Evolutionary conservation across 2,113 vertebrate species (phyloP), one percentile per base, ranked within the genome.

Genomic region (Pao palembangensis): DNA sequence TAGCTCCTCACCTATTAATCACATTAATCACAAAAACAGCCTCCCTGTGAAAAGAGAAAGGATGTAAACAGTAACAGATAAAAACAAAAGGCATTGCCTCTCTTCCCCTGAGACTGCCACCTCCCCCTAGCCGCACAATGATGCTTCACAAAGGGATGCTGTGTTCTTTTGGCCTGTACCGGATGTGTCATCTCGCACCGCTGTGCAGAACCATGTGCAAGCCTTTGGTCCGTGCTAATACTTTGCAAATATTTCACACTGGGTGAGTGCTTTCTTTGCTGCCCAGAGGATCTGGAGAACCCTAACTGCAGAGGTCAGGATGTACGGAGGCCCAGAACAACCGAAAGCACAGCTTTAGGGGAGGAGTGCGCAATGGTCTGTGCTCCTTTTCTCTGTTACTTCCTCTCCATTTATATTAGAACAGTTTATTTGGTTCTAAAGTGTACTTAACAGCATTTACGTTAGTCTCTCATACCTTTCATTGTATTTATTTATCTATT

Each of bases 181-280:
- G 73, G 79, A 88, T 81, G 70, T 85, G 83, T 87, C 76, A 79
- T 81, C 78, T 58, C 50, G 57, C 51, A 15, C 79, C 68, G 71
- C 76, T 61, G 69, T 81, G 72, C 78, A 79, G 64, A 75, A 84
- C 86, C 85, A 74, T 88, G 75, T 74, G 61, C 49, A 52, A 80
- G 55, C 74, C 67, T 69, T 61, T 3, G 4, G 41, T 51, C 71
- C 61, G 63, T 67, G 44, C 71, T 79, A 73, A 82, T 71, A 76
- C 77, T 73, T 63, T 68, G 71, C 77, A 79, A 71, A 87, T 81
- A 81, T 81, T 81, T 86, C 82, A 81, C 85, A 87, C 73, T 85
- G 78, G 79, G 49, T 81, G 80, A 78, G 47, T 68, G 76, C 77
- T 81, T 88, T 87, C 71, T 81, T 64, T 75, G 34, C 13, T 49